Percentiles rank a stretch among this genome's conserved stretches.
Conservation (phyloP, 2,113 vertebrate species). For the Origma solitaria region DNA sequence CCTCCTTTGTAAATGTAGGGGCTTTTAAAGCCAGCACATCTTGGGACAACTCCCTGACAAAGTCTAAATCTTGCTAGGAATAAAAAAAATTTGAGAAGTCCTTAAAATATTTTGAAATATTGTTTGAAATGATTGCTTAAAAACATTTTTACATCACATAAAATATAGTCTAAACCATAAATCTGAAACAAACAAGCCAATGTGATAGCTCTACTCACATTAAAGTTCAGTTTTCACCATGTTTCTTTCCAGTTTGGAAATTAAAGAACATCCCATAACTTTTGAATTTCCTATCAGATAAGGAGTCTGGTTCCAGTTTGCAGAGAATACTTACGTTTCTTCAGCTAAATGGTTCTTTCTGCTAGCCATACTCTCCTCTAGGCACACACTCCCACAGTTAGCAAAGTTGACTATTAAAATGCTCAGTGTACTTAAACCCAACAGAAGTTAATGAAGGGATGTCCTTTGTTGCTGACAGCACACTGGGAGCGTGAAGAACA, state of each 20-base stretch:
- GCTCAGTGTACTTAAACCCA: background rate
- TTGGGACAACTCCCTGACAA: background rate
- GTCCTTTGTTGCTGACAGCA: background rate
- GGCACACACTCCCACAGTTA: background rate
- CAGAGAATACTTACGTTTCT: background rate
- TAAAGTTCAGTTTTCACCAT: background rate
- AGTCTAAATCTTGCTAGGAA: background rate
- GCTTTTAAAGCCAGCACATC: background rate
- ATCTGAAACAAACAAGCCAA: background rate
- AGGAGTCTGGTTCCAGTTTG: background rate
- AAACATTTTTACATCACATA: background rate
- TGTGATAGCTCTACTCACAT: background rate
- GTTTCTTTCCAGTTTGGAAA: background rate
- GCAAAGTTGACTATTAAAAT: background rate
- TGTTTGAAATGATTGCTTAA: background rate
- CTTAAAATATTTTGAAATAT: background rate
- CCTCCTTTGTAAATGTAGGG: background rate
- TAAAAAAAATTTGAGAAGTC: background rate
- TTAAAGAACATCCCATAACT: background rate
- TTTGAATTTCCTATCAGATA: background rate
- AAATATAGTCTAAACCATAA: background rate
- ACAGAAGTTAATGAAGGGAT: background rate
- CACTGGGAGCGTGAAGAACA: background rate
- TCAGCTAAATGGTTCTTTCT: background rate
- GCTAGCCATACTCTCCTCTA: background rate